phyloP scores from a whole-genome alignment of 2,797 vertebrate genomes.

The Pangasius djambal region DNA sequence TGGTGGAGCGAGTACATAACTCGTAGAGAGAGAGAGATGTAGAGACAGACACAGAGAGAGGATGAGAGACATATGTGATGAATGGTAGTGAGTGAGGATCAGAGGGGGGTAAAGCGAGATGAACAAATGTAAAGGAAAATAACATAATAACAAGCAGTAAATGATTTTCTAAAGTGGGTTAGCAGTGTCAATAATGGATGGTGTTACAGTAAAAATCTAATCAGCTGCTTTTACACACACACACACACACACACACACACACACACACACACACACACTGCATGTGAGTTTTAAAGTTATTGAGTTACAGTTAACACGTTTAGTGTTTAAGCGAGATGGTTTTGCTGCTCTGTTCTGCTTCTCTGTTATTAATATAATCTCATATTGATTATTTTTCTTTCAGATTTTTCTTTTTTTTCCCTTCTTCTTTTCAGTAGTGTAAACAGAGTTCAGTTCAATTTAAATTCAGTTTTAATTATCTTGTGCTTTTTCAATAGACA shows the following conservation, averaged over 20 bases:
- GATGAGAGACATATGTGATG: neutral
- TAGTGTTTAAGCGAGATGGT: neutral
- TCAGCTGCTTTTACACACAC: slow-evolving; percentile 24
- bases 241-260: slow-evolving; percentile 11
- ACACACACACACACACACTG: slow-evolving; percentile 20
- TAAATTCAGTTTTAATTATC: neutral
- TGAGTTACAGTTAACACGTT: neutral
- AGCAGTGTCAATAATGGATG: slow-evolving; percentile 43
- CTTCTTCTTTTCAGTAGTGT: neutral
- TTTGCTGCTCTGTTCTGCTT: neutral
- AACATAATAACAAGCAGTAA: slow-evolving; percentile 45
- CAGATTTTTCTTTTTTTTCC: neutral
- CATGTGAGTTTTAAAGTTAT: neutral
- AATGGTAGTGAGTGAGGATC: neutral
- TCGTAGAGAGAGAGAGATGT: neutral
- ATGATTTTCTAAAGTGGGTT: slow-evolving; percentile 50
- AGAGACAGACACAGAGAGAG: slow-evolving; percentile 26
- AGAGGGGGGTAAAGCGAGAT: slow-evolving; percentile 27
- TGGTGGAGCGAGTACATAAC: too few species aligned
- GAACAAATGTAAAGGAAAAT: slow-evolving; percentile 37
- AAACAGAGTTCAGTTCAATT: neutral
- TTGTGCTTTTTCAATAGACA: neutral
- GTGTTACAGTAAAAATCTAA: slow-evolving; percentile 44
- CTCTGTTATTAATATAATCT: neutral
- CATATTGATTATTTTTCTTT: neutral